Conservation (phyloP, 2,888 invertebrate species). For the Microplitis deprimator region DNA sequence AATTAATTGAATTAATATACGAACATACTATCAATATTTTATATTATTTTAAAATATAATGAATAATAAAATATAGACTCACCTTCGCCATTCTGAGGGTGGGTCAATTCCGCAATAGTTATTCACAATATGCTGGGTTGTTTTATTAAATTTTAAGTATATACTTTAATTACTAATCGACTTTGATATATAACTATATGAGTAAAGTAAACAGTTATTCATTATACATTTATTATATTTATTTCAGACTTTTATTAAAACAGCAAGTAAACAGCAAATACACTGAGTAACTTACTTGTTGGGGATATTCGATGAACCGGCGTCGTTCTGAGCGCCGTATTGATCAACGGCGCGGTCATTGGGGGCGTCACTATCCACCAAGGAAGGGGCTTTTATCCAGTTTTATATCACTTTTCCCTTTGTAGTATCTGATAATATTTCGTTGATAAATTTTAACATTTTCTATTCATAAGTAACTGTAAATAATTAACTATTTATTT, state of each 20-base stretch:
- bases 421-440: neutral
- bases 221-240: conserved; percentile 8
- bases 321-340: conserved; percentile 49
- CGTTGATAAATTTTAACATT: neutral
- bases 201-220: neutral
- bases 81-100: conserved; percentile 42
- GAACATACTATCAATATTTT: too few relatives aligned
- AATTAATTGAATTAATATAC: too few relatives aligned
- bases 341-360: conserved; percentile 51
- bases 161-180: neutral
- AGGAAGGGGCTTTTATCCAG: neutral
- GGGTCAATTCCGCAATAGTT: conserved; percentile 19
- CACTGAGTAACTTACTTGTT: conserved; percentile 17
- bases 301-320: conserved; percentile 47
- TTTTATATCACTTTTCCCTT: neutral
- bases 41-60: neutral
- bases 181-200: neutral
- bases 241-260: neutral
- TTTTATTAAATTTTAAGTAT: neutral
- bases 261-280: neutral
- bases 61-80: conserved; percentile 15
- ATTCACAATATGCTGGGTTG: neutral
- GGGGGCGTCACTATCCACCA: conserved; percentile 33
- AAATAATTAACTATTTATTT: neutral
- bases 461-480: neutral